These are phyloP conservation scores for Agrilus cyanescens DNA, from an alignment of 2,888 invertebrate species.

Conservation along the genomic window DNA sequence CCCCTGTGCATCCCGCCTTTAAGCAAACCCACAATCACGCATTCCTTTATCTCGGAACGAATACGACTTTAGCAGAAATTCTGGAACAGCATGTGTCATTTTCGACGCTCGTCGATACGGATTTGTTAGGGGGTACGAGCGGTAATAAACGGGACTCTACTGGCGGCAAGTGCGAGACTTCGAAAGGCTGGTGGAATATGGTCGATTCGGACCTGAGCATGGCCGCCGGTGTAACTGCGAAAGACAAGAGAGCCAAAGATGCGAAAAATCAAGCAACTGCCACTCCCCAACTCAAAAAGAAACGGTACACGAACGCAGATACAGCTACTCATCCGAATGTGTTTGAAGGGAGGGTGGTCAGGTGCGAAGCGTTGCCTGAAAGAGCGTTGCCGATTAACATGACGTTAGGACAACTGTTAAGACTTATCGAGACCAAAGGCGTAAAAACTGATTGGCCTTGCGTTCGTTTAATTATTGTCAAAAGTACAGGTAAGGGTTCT, in stretches of 20 bases:
- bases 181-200: slow-evolving; percentile 36
- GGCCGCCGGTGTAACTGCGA: slow-evolving; percentile 76
- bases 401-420: slow-evolving; percentile 31
- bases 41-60: slow-evolving; percentile 61
- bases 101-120: slow-evolving; percentile 18
- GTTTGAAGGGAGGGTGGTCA: slow-evolving; percentile 29
- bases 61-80: slow-evolving; percentile 63
- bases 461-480: slow-evolving; percentile 32
- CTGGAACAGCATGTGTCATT: slow-evolving; percentile 49
- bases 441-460: slow-evolving; percentile 32
- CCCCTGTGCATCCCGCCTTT: slow-evolving; percentile 52
- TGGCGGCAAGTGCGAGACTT: slow-evolving; percentile 19
- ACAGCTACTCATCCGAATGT: slow-evolving; percentile 21
- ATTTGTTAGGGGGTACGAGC: slow-evolving; percentile 5
- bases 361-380: slow-evolving; percentile 30
- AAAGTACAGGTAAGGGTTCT: slow-evolving; percentile 28
- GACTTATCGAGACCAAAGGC: slow-evolving; percentile 28
- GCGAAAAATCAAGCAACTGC: slow-evolving; percentile 49
- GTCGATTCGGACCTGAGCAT: slow-evolving; percentile 48
- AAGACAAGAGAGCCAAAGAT: slow-evolving; percentile 80
- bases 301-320: slow-evolving; percentile 22
- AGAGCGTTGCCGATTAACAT: slow-evolving; percentile 29
- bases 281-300: slow-evolving; percentile 32
- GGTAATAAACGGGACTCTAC: slow-evolving; percentile 19
- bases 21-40: slow-evolving; percentile 63